Base-by-base conservation (phyloP, 2,113 vertebrate genomes). In the Papio anubis region DNA sequence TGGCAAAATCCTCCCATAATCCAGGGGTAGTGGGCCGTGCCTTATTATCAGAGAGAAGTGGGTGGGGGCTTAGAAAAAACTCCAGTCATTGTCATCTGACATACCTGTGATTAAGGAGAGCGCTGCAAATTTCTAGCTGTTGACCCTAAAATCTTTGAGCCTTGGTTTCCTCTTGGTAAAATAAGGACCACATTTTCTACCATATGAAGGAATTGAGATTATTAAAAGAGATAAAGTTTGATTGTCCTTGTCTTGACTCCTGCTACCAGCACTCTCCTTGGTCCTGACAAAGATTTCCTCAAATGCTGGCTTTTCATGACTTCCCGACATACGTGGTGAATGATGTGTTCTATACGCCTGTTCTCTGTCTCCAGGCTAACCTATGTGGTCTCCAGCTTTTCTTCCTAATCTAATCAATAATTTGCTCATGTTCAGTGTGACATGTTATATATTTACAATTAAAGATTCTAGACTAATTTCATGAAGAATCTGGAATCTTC, bases 401-500 rank as follows among this genome's bases (percentile, higher is more conserved):
- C 59, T 72, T 64, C 50, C 23, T 45, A 38, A 79, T 72, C 27
- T 83, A 90, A 55, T 72, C 57, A 88, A 18, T 45, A 23, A 30
- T 92, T 84, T 79, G 45, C 18, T 8, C 27, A 40, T 73, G 27
- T 52, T 97, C 48, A 9, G 5, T 80, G 38, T 79, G 40, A 92
- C 13, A 48, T 40, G 20, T 57, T 55, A 85, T 32, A n/a, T 57
- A 66, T 73, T 90, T 92, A 83, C 14, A 80, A 55, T 55, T 90
- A 57, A 96, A 80, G 35, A 1, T 45, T 35, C 55, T 86, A 91
- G 73, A 14, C 6, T 43, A 93, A 45, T 87, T 95, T 91, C 45
- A 83, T 23, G 18, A 81, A 95, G 35, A 82, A 85, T 94, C 66
- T 85, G 21, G 68, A 78, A 78, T 87, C 52, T 35, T 96, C 43